phyloP scores from a whole-genome alignment of 2,888 invertebrate genomes.

The Rapana venosa region DNA sequence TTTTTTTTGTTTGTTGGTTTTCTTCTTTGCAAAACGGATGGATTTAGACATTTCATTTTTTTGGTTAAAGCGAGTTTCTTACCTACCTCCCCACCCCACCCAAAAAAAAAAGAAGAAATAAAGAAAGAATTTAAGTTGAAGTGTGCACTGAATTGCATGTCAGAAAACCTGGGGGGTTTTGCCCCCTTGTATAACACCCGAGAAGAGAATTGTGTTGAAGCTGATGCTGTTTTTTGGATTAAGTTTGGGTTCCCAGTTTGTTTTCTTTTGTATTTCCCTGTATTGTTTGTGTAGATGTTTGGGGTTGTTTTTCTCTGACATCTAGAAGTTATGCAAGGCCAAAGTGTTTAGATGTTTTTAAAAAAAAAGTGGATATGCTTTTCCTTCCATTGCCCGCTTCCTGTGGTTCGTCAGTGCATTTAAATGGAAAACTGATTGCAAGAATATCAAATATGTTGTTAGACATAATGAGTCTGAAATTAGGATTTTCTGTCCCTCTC shows the following conservation, averaged over 20 bases:
- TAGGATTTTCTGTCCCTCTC: neutral
- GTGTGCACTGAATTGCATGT: conserved; percentile 18
- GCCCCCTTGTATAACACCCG: neutral
- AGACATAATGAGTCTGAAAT: neutral
- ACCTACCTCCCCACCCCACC: too few relatives aligned
- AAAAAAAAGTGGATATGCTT: neutral
- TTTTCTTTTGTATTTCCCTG: neutral
- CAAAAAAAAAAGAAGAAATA: too few relatives aligned
- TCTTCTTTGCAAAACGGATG: neutral
- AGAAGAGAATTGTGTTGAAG: neutral
- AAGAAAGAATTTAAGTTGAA: neutral
- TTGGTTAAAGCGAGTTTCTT: neutral
- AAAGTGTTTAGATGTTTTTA: neutral
- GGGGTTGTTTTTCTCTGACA: neutral
- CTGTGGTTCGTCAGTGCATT: conserved; percentile 17
- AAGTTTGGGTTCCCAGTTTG: neutral
- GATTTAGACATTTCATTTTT: conserved; percentile 6
- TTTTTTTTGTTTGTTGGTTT: neutral
- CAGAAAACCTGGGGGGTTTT: neutral
- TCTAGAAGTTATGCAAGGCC: neutral
- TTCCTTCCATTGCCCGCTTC: neutral
- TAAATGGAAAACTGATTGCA: neutral
- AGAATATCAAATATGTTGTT: neutral
- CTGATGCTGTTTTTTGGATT: neutral
- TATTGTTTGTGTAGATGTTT: neutral